Evolutionary conservation across 1,140 invertebrate species (phyloP), one percentile per base, ranked within the genome.

Genomic region (Dinoponera quadriceps): DNA sequence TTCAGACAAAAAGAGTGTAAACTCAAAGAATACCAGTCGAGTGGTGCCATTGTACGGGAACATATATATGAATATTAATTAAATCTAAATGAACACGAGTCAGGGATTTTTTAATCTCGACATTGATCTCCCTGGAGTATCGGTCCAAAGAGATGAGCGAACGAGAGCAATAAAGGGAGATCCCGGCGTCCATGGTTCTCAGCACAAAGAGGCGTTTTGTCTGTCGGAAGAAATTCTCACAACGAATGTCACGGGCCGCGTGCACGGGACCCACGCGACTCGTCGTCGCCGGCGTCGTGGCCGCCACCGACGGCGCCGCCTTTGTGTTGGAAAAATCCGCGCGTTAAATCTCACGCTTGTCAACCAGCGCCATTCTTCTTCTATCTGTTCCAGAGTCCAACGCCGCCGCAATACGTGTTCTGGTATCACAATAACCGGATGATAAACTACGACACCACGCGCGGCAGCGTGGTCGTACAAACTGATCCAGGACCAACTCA

Each of bases 401-500:
- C 97, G 87, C 97, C 97, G 65, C 97, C 97, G 27, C 97, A 98
- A 93, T 98, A 97, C 94, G 97, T 98, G 65, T 98, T 98, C 95
- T 98, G 97, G 97, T 98, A 97, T 94, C 97, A 98, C 94, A 98
- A 98, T 94, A 97, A 98, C 91, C 96, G 97, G 73, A 98, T 98
- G 97, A 98, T 98, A 94, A 98, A 98, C 95, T 98, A 98, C 93
- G 98, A 98, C 93, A 97, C 96, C 48, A 96, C 96, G 3, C 95
- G 98, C 63, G 97, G 97, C 59, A 97, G 97, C 73, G 97, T 98
- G 83, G 96, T 96, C 73, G 97, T 98, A 87, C 97, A 98, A 94
- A 98, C 97, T 27, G 97, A 98, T 93, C 97, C 97, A 60, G 97
- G 97, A 49, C 96, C 97, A 80, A 98, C 97, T 13, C 97, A 98